Base-by-base conservation (phyloP, 1,140 invertebrate genomes). In the Rhysida immarginata region DNA sequence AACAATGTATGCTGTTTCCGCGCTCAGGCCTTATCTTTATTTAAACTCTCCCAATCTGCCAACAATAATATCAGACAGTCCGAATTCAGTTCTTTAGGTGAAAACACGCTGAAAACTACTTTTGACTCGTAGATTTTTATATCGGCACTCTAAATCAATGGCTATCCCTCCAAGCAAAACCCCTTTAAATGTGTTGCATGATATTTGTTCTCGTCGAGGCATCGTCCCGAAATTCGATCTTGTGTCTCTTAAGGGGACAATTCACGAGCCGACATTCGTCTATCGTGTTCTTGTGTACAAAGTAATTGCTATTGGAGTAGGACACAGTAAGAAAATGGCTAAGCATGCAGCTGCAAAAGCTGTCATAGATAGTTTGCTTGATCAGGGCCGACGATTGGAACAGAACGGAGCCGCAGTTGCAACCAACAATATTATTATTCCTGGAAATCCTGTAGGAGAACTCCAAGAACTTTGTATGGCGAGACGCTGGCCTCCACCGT, bases 381-480 rank as follows among this genome's bases (percentile, higher is more conserved):
- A n/a, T n/a, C 41, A 42, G n/a, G 16, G 16, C n/a, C 16, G 41
- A 42, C 16, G n/a, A n/a, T n/a, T n/a, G n/a, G n/a, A n/a, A n/a
- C n/a, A n/a, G n/a, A n/a, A n/a, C n/a, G n/a, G n/a, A n/a, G n/a
- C n/a, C n/a, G n/a, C n/a, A 21, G 61, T 69, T 8, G 68, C 68
- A 13, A 65, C 68, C 8, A 70, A 71, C 57, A 71, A 73, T 62
- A 69, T 72, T 59, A 70, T 67, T 44, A 72, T 73, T 51, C 66
- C 67, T 35, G 68, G 74, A 16, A 96, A 97, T 71, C 94, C 93
- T n/a, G 93, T 97, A 60, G 93, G 94, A 24, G 84, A 86, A 71
- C 73, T 97, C 13, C 93, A 96, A 73, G 94, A 97, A 71, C 80
- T 96, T 69, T 96, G 92, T 64, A 96, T 96, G 86, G 87, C 88